Evolutionary conservation across 2,888 invertebrate species (phyloP).

Genomic region (Gortyna flavago): DNA sequence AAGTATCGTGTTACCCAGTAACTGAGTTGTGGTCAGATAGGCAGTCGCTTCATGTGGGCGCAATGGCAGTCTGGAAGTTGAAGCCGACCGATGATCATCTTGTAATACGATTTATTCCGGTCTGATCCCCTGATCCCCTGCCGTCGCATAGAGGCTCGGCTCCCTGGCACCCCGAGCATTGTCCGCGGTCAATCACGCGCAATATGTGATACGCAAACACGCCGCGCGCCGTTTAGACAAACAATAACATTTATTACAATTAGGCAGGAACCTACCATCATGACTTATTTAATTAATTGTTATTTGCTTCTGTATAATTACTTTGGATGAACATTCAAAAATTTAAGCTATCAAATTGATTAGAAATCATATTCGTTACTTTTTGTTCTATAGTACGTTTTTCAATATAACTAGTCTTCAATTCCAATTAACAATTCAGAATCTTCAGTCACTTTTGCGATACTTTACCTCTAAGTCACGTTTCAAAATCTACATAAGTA

Average conservation of each 20-base stretch:
- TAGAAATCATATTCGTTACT: background rate
- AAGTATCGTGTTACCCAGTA: background rate
- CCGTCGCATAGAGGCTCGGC: too few species aligned
- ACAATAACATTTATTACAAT: background rate
- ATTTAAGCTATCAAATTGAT: background rate
- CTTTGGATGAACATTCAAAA: background rate
- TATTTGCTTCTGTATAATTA: background rate
- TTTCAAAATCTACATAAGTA: slow-evolving; percentile 14
- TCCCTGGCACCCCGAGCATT: too few species aligned
- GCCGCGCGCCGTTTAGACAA: background rate
- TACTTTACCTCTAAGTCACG: background rate
- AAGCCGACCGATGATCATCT: background rate
- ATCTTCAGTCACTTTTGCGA: background rate
- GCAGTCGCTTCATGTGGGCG: background rate
- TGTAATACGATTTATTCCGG: too few species aligned
- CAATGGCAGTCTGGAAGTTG: background rate
- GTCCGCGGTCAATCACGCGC: too few species aligned
- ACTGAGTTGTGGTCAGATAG: background rate
- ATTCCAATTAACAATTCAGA: background rate
- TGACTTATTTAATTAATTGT: background rate
- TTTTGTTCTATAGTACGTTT: background rate
- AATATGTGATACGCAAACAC: too few species aligned
- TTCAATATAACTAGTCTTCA: background rate
- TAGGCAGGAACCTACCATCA: background rate
- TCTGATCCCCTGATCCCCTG: too few species aligned